These are phyloP conservation scores for Spinus olivaceus DNA, from an alignment of 2,797 vertebrate genomes.

Conservation along the genomic window DNA sequence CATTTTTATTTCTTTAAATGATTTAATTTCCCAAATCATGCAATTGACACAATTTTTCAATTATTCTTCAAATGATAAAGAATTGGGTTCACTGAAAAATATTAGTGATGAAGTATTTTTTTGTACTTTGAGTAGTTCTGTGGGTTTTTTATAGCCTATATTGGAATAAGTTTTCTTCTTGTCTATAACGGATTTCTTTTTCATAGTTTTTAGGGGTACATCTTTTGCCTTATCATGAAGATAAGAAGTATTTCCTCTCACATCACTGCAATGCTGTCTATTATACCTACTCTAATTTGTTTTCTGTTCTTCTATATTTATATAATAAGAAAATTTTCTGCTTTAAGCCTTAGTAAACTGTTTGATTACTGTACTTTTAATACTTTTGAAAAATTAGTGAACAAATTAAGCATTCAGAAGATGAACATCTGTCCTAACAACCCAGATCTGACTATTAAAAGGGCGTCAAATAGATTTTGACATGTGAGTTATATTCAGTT, in stretches of 20 bases:
- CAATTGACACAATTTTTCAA: not conserved
- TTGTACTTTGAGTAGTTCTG: not conserved
- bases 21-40: not conserved
- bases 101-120: not conserved
- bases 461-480: not conserved
- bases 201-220: not conserved
- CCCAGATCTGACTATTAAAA: not conserved
- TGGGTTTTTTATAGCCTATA: not conserved
- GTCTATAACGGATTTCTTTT: not conserved
- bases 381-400: not conserved
- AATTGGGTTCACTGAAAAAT: not conserved
- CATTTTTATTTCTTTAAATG: not conserved
- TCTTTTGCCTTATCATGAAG: constrained; percentile 1
- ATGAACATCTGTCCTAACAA: not conserved
- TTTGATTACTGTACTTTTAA: not conserved
- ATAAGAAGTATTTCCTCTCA: not conserved
- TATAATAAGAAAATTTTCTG: constrained; percentile 31
- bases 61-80: not conserved
- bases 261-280: not conserved
- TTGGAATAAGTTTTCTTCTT: not conserved
- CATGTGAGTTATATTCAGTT: not conserved
- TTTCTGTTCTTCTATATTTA: constrained; percentile 27
- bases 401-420: not conserved
- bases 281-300: constrained; percentile 9
- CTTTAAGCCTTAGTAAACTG: constrained; percentile 5